Evolutionary conservation across 2,888 invertebrate genomes (phyloP).

Genomic region (Euproctis similis): DNA sequence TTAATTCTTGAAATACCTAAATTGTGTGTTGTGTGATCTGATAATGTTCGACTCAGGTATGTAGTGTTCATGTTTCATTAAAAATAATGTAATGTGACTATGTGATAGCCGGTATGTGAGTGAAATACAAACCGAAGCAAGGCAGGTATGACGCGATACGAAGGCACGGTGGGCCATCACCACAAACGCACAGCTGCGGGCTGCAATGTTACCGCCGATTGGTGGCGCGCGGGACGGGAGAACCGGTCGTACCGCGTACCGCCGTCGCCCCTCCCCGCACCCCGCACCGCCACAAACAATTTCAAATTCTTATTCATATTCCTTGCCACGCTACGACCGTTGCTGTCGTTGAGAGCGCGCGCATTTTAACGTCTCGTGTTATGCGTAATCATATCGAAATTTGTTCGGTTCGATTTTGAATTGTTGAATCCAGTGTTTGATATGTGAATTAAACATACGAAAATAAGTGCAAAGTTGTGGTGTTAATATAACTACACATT

Average conservation of each 20-base stretch:
- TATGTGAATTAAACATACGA: slow-evolving; percentile 34
- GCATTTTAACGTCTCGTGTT: slow-evolving; percentile 45
- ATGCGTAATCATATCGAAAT: slow-evolving; percentile 74
- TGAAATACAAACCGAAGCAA: slow-evolving; percentile 45
- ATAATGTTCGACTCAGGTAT: slow-evolving; percentile 43
- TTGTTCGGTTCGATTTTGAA: slow-evolving; percentile 50
- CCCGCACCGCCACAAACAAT: slow-evolving; percentile 51
- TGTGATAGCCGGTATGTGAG: slow-evolving; percentile 49
- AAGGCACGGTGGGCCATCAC: slow-evolving; percentile 32
- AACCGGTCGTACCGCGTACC: slow-evolving; percentile 58
- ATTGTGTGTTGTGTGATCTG: slow-evolving; percentile 28
- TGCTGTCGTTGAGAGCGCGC: slow-evolving; percentile 61
- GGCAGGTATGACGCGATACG: slow-evolving; percentile 63
- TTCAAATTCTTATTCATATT: slow-evolving; percentile 73
- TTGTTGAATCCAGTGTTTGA: slow-evolving; percentile 39
- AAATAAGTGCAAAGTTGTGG: slow-evolving; percentile 21
- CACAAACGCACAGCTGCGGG: slow-evolving; percentile 61
- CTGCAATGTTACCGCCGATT: slow-evolving; percentile 55
- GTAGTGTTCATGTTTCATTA: slow-evolving; percentile 50
- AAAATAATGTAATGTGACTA: too few relatives aligned
- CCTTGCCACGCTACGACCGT: slow-evolving; percentile 65
- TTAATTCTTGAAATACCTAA: not conserved
- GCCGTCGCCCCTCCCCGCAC: slow-evolving; percentile 29
- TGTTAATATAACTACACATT: slow-evolving; percentile 23
- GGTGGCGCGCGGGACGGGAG: slow-evolving; percentile 48